phyloP scores from a whole-genome alignment of 1,140 invertebrate genomes.

The Mizuhopecten yessoensis region DNA sequence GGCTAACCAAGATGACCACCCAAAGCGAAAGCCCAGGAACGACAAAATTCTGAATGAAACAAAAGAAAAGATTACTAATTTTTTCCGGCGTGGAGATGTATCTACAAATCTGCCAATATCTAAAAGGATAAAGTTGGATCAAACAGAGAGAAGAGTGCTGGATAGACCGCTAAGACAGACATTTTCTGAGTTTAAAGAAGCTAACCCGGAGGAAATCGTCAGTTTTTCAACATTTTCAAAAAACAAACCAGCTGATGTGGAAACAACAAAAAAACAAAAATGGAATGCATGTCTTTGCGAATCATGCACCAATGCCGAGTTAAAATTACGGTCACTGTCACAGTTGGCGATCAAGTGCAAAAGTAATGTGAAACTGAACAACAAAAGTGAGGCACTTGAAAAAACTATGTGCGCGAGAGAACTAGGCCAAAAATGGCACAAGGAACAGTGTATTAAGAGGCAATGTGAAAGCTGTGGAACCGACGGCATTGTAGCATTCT shows the following conservation, averaged over 20 bases:
- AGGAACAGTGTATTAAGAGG: background rate
- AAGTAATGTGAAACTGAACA: background rate
- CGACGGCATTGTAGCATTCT: background rate
- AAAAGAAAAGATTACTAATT: too few relatives aligned
- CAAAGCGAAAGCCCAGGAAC: too few relatives aligned
- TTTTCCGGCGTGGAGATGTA: constrained; percentile 40
- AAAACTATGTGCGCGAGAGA: background rate
- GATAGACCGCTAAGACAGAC: constrained; percentile 37
- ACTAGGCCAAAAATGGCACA: background rate
- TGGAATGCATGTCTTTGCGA: too few relatives aligned
- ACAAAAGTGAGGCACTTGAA: background rate
- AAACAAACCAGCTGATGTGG: constrained; percentile 51
- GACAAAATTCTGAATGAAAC: too few relatives aligned
- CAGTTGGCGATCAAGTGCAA: background rate
- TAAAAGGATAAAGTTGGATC: constrained; percentile 51
- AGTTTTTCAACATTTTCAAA: constrained; percentile 49
- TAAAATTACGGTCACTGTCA: too few relatives aligned
- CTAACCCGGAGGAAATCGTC: constrained; percentile 39
- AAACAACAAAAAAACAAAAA: constrained; percentile 46
- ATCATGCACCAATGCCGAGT: too few relatives aligned
- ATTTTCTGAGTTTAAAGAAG: constrained; percentile 45
- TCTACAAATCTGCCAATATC: constrained; percentile 56
- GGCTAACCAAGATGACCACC: too few relatives aligned
- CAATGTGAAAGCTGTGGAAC: background rate
- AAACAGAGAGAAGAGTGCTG: constrained; percentile 47